These are phyloP conservation scores for Ostrea denselamellosa DNA, from an alignment of 1,140 invertebrate species.

Conservation along the genomic window DNA sequence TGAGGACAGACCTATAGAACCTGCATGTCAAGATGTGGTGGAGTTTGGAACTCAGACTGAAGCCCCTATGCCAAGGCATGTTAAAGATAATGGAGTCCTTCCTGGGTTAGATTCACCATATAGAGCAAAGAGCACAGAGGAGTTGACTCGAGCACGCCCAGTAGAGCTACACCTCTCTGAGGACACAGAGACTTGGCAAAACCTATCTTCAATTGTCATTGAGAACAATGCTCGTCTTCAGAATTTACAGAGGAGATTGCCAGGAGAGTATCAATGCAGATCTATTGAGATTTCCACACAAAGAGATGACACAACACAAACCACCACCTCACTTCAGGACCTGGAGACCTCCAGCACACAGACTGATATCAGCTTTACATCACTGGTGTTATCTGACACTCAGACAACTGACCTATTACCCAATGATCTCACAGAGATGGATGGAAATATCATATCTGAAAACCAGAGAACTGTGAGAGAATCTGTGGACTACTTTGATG, in stretches of 20 bases:
- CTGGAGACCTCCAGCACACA: conserved; percentile 57
- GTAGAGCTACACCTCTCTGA: conserved; percentile 55
- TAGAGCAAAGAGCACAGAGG: conserved; percentile 58
- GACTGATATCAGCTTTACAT: conserved; percentile 55
- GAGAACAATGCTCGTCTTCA: conserved; percentile 64
- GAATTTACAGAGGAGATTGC: conserved; percentile 49
- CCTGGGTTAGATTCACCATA: conserved; percentile 56
- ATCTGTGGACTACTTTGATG: conserved; percentile 10
- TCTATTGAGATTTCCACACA: conserved; percentile 20
- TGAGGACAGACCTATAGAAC: conserved; percentile 21
- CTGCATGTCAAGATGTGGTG: not conserved
- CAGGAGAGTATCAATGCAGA: not conserved
- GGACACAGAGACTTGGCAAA: conserved; percentile 62
- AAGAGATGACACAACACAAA: conserved; percentile 62
- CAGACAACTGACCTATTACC: conserved; percentile 29
- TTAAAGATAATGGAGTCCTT: conserved; percentile 36
- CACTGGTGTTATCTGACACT: not conserved
- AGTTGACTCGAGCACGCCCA: conserved; percentile 43
- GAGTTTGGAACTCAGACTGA: conserved; percentile 49
- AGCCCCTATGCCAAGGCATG: conserved; percentile 11
- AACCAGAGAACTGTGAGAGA: not conserved
- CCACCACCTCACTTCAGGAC: conserved; percentile 60
- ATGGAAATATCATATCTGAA: not conserved
- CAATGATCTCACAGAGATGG: not conserved
- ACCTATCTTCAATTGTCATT: conserved; percentile 62